phyloP scores from a whole-genome alignment of 23 tunicate species.

The Clavelina lepadiformis region DNA sequence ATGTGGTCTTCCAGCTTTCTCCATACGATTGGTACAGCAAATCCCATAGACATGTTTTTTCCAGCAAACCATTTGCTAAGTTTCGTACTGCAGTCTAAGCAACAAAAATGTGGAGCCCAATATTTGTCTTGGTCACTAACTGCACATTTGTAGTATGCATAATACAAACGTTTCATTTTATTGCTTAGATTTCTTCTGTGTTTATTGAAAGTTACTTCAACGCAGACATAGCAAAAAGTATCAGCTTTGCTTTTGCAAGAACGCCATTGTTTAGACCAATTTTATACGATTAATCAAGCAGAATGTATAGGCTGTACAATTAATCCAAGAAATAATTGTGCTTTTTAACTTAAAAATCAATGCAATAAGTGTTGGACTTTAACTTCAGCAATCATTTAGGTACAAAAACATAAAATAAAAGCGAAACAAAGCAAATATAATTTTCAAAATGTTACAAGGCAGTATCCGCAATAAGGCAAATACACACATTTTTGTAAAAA shows the following conservation, averaged over 20 bases:
- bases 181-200: slow-evolving; percentile 5
- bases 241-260: slow-evolving; percentile 5
- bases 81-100: background rate
- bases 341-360: no score
- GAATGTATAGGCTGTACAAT: no score
- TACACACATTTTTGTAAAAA: no score
- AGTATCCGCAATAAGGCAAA: no score
- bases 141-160: slow-evolving; percentile 19
- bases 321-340: no score
- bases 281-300: no score
- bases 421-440: no score
- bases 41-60: slow-evolving; percentile 2
- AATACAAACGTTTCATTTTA: background rate
- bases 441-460: no score
- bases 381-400: no score
- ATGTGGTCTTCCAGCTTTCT: slow-evolving; percentile 16
- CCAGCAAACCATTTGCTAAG: slow-evolving; percentile 27
- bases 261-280: no score
- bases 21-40: slow-evolving; percentile 29
- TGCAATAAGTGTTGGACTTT: no score
- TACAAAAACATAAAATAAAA: no score
- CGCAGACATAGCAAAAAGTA: slow-evolving; percentile 21
- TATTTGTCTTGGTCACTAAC: slow-evolving; percentile 18
- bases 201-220: background rate
- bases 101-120: slow-evolving; percentile 22